Percentiles rank a stretch among this genome's conserved stretches.
phyloP scores from a whole-genome alignment of 2,797 vertebrate genomes.

The Poeciliopsis turneri region DNA sequence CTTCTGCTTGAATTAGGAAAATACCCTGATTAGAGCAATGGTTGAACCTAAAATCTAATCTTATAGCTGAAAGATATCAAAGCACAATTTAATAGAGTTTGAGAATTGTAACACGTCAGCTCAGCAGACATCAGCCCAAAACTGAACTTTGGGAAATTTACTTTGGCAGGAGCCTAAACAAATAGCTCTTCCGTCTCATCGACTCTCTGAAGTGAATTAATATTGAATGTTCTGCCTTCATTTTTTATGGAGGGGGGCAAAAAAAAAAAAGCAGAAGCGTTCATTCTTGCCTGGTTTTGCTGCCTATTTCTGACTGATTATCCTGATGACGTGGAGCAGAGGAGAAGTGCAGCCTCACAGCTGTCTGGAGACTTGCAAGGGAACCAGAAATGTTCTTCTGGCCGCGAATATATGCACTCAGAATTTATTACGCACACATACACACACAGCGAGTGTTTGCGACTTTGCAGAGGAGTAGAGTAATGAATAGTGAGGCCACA shows the following conservation, averaged over 20 bases:
- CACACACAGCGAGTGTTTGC: conserved; percentile 8
- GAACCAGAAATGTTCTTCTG: conserved; percentile 58
- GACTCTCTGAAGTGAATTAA: neutral
- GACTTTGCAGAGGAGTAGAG: conserved; percentile 37
- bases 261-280: neutral
- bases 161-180: conserved; percentile 20
- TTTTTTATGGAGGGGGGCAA: conserved; percentile 10
- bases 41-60: neutral
- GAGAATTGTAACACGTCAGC: neutral
- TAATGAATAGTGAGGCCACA: conserved; percentile 53
- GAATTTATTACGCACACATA: conserved; percentile 62
- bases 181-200: conserved; percentile 4
- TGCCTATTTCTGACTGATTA: conserved; percentile 54
- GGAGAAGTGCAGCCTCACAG: conserved; percentile 59
- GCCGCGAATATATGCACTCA: conserved; percentile 39
- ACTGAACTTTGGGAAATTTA: neutral
- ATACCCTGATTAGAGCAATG: neutral
- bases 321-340: conserved; percentile 35
- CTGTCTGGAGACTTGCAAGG: conserved; percentile 57
- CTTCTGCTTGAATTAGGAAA: neutral
- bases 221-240: neutral
- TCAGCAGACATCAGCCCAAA: neutral
- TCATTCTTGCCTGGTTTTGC: conserved; percentile 16
- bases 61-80: neutral
- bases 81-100: neutral